Percentiles rank a stretch among this genome's conserved stretches.
Evolutionary conservation across 1,140 invertebrate species (phyloP).

Genomic region (Psix sp.): DNA sequence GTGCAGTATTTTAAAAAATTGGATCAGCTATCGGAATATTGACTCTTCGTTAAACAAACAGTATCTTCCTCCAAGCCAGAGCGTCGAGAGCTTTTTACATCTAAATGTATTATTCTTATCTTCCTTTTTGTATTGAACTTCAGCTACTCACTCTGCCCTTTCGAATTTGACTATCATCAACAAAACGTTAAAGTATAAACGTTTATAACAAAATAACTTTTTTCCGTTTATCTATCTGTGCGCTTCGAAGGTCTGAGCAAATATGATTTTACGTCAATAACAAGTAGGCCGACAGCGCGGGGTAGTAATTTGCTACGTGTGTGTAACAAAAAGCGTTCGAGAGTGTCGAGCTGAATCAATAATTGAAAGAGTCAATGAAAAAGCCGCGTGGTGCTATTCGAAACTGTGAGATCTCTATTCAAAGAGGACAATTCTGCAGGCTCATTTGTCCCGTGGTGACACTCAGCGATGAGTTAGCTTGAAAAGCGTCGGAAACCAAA

Average conservation of each 20-base stretch:
- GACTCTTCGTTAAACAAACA: too few relatives aligned
- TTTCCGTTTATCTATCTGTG: neutral
- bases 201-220: neutral
- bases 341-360: constrained; percentile 11
- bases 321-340: constrained; percentile 2
- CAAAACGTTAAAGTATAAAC: too few relatives aligned
- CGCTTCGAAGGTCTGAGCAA: neutral
- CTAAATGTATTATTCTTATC: too few relatives aligned
- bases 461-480: too few relatives aligned
- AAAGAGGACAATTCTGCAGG: neutral
- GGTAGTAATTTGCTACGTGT: constrained; percentile 12
- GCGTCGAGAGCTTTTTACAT: too few relatives aligned
- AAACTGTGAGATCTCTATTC: constrained; percentile 7
- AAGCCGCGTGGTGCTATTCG: constrained; percentile 20
- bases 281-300: constrained; percentile 21
- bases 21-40: too few relatives aligned
- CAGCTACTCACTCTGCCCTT: too few relatives aligned
- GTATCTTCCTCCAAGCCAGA: too few relatives aligned
- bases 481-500: neutral
- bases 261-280: neutral
- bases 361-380: constrained; percentile 20
- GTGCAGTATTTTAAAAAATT: too few relatives aligned
- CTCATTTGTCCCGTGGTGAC: too few relatives aligned
- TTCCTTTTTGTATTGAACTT: too few relatives aligned
- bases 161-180: too few relatives aligned